Conservation (phyloP, 2,797 vertebrate genomes). For the Hephaestus fuliginosus region DNA sequence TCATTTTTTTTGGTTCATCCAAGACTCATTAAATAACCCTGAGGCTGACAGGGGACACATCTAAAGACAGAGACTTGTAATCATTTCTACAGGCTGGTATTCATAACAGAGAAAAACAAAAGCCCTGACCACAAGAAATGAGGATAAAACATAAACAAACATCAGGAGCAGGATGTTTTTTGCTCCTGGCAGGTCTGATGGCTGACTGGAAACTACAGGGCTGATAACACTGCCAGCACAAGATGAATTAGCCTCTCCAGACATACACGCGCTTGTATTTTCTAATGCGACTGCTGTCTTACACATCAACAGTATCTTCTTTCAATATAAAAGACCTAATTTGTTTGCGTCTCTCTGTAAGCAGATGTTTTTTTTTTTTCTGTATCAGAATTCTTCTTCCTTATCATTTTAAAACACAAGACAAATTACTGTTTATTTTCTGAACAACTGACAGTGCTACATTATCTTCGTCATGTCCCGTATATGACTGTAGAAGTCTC, state of each 20-base stretch:
- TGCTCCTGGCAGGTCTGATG: conserved; percentile 50
- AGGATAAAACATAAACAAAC: conserved; percentile 15
- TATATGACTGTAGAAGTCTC: conserved; percentile 20
- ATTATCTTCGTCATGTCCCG: conserved; percentile 25
- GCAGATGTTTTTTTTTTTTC: conserved; percentile 31
- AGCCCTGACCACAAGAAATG: neutral
- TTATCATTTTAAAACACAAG: conserved; percentile 32
- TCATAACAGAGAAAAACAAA: conserved; percentile 12
- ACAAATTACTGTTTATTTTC: conserved; percentile 39
- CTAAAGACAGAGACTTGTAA: conserved; percentile 1
- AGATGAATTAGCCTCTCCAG: conserved; percentile 52
- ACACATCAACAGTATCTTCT: conserved; percentile 38
- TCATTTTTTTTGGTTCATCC: conserved; percentile 5
- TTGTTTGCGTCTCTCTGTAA: conserved; percentile 41
- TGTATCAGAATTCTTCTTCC: conserved; percentile 32
- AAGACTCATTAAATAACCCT: neutral
- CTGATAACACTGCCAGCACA: conserved; percentile 48
- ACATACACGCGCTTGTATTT: conserved; percentile 26
- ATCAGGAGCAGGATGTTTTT: conserved; percentile 34
- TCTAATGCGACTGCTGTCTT: conserved; percentile 37
- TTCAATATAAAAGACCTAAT: conserved; percentile 44
- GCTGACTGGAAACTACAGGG: conserved; percentile 33
- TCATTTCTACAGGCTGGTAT: neutral
- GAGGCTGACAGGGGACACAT: neutral
- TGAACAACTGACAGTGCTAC: conserved; percentile 3